Evolutionary conservation across 2,113 vertebrate genomes (phyloP).

Genomic region (Cervus canadensis): DNA sequence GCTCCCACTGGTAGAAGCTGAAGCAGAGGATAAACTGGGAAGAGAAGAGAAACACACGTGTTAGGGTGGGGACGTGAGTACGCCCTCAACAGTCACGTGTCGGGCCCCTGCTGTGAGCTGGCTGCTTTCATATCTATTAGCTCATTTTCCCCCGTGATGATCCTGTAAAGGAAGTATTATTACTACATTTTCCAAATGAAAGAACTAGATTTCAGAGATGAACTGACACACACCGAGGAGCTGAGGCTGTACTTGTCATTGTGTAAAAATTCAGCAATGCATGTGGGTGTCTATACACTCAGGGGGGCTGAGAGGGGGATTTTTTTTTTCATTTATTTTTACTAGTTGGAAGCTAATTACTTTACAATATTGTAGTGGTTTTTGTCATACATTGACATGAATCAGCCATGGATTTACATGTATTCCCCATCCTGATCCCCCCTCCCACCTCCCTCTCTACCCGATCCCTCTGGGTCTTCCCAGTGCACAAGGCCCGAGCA

Average conservation of each 20-base stretch:
- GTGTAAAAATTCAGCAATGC: neutral
- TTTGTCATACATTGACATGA: too few species aligned
- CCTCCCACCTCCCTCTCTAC: too few species aligned
- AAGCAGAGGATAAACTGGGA: conserved; percentile 94
- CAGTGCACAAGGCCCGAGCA: too few species aligned
- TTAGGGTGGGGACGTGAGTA: neutral
- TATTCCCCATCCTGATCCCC: too few species aligned
- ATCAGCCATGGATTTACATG: too few species aligned
- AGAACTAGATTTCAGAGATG: neutral
- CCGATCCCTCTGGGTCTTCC: too few species aligned
- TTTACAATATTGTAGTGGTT: too few species aligned
- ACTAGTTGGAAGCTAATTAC: too few species aligned
- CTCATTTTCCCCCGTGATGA: neutral
- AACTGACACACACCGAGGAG: neutral
- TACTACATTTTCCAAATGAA: neutral
- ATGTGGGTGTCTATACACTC: accelerated
- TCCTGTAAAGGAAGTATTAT: neutral
- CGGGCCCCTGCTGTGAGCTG: accelerated
- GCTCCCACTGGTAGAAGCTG: conserved; percentile 98
- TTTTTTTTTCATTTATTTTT: too few species aligned
- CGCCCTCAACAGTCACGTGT: accelerated
- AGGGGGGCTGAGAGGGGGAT: neutral
- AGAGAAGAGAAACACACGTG: neutral
- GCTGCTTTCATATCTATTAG: neutral
- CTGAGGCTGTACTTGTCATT: neutral